These are phyloP conservation scores for Diplazon laetatorius DNA, from an alignment of 2,888 invertebrate genomes.

Conservation along the genomic window DNA sequence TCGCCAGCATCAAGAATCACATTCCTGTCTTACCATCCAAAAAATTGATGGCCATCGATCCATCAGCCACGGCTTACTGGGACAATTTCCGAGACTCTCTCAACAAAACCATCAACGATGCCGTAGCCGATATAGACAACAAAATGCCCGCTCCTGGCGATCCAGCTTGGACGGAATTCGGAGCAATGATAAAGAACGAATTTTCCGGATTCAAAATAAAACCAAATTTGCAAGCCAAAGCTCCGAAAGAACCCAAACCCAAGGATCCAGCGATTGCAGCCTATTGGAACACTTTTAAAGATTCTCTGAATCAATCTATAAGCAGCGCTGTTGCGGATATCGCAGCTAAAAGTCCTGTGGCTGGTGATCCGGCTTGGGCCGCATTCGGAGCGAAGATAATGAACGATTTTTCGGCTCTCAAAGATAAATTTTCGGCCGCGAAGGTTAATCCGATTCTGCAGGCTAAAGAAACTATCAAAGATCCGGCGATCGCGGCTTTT, in stretches of 20 bases:
- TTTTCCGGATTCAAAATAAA: constrained; percentile 30
- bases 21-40: constrained; percentile 15
- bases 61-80: constrained; percentile 26
- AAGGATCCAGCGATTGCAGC: neutral
- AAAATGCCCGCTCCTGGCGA: constrained; percentile 53
- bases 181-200: constrained; percentile 55
- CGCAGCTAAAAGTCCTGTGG: constrained; percentile 15
- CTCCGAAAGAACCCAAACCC: neutral
- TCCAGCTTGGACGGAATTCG: constrained; percentile 62
- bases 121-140: constrained; percentile 14
- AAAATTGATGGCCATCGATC: constrained; percentile 2
- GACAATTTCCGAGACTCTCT: constrained; percentile 1
- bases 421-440: neutral
- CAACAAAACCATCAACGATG: constrained; percentile 28
- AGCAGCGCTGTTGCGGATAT: neutral
- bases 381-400: constrained; percentile 61
- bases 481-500: constrained; percentile 10
- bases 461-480: neutral
- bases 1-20: constrained; percentile 23
- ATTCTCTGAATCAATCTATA: constrained; percentile 32
- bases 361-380: constrained; percentile 64
- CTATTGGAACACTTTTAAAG: constrained; percentile 28
- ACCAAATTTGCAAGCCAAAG: neutral
- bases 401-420: constrained; percentile 52
- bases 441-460: neutral